A percentile compares a stretch with the other conserved stretches of the same genome.
Conservation (phyloP, 2,797 vertebrate genomes). For the Nothura maculosa region DNA sequence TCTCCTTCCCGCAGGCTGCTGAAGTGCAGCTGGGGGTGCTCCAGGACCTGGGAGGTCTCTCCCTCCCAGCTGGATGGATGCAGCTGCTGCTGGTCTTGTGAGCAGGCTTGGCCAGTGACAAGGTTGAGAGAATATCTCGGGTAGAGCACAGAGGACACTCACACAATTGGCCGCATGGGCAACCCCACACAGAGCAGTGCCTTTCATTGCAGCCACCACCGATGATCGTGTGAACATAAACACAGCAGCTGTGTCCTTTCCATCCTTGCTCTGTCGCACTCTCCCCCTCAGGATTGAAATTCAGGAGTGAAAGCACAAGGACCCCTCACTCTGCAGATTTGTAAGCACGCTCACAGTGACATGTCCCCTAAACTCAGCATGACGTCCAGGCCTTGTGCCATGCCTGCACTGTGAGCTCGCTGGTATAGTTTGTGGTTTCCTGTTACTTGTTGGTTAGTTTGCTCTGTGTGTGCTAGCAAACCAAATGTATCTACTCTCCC, state of each 20-base stretch:
- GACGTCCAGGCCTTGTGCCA: not conserved
- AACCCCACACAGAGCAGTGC: not conserved
- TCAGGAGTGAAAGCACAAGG: not conserved
- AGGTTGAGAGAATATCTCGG: not conserved
- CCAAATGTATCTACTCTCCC: not conserved
- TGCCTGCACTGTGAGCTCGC: not conserved
- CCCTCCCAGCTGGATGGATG: not conserved
- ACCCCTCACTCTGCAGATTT: not conserved
- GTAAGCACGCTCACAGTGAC: not conserved
- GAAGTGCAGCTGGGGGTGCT: not conserved
- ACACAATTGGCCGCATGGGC: not conserved
- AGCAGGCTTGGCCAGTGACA: not conserved
- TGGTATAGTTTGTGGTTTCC: no score
- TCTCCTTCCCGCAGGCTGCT: not conserved
- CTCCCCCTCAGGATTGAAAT: not conserved
- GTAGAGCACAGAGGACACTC: not conserved
- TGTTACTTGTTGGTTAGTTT: not conserved
- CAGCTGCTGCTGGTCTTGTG: not conserved
- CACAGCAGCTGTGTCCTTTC: not conserved
- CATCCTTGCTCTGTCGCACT: not conserved
- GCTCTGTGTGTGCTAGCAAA: not conserved
- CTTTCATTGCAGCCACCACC: not conserved
- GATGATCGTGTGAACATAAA: not conserved
- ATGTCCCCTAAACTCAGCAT: not conserved
- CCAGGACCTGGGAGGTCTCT: not conserved